Evolutionary conservation across 2,888 invertebrate genomes (phyloP), one percentile per base, ranked within the genome.

Genomic region (Nomada ruficornis): DNA sequence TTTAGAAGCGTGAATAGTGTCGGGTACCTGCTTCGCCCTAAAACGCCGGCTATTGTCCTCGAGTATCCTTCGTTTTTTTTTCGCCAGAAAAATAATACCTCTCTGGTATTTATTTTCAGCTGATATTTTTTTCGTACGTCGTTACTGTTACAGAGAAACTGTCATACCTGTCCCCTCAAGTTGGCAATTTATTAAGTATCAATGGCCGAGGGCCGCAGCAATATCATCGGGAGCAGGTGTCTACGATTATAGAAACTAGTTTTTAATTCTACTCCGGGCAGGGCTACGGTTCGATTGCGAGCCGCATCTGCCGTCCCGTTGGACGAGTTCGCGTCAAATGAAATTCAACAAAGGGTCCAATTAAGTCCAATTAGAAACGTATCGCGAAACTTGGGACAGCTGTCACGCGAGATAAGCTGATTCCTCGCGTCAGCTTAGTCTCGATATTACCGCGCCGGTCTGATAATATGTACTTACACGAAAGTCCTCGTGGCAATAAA

Each of bases 301-400:
- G 60, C 23, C 67, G 74, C 71, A 71, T 78, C 77, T 68, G 52
- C 42, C 67, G 55, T 67, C 36, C 42, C 52, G 60, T 63, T 54
- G 64, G 42, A 75, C 74, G 77, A 64, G 65, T 59, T 63, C 63
- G 59, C 75, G 59, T 73, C 63, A 65, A 76, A 82, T 71, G 78
- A 77, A 82, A 78, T 83, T 72, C 82, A 68, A 83, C 77, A 82
- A 83, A 82, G 82, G 77, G 68, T 78, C 75, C 78, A 82, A 83
- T 83, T 83, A 82, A 75, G 78, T 82, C 75, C 83, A 83, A 83
- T 83, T 83, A 82, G 83, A 78, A 75, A 75, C 73, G 76, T 77
- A 78, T 77, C 68, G 75, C 75, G 71, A 68, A 63, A 42, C 67
- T 36, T 63, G 57, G 78, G 82, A 68, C 82, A 82, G 82, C 83